Conservation (phyloP, 2,888 invertebrate genomes). For the Lochmaea crataegi region DNA sequence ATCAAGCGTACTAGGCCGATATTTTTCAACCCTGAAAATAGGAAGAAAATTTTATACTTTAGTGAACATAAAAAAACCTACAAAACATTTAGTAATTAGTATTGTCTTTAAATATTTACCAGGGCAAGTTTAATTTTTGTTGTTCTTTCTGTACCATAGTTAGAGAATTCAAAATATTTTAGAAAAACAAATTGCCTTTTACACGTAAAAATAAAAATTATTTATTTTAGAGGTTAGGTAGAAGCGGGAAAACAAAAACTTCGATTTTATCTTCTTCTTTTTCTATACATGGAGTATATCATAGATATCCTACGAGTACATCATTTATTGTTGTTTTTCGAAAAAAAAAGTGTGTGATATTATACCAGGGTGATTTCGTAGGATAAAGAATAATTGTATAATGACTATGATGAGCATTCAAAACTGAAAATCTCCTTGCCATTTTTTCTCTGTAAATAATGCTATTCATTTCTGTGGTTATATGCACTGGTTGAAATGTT, state of each 20-base stretch:
- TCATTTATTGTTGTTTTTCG: too few species aligned
- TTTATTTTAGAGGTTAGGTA: background rate
- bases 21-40: constrained; percentile 93
- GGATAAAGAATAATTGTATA: background rate
- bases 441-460: too few species aligned
- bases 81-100: background rate
- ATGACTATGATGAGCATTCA: background rate
- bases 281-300: background rate
- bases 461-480: too few species aligned
- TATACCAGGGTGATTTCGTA: too few species aligned
- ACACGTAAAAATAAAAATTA: background rate
- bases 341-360: too few species aligned
- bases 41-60: background rate
- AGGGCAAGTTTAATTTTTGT: constrained; percentile 69
- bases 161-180: background rate
- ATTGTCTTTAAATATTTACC: constrained; percentile 64
- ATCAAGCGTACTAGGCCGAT: constrained; percentile 89
- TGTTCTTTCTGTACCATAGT: constrained; percentile 38
- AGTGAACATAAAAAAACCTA: background rate
- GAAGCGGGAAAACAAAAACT: background rate
- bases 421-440: too few species aligned
- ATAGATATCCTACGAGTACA: too few species aligned
- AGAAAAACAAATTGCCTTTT: background rate
- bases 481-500: background rate
- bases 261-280: constrained; percentile 5